phyloP scores from a whole-genome alignment of 2,888 invertebrate genomes.

The Mylabris sibirica region DNA sequence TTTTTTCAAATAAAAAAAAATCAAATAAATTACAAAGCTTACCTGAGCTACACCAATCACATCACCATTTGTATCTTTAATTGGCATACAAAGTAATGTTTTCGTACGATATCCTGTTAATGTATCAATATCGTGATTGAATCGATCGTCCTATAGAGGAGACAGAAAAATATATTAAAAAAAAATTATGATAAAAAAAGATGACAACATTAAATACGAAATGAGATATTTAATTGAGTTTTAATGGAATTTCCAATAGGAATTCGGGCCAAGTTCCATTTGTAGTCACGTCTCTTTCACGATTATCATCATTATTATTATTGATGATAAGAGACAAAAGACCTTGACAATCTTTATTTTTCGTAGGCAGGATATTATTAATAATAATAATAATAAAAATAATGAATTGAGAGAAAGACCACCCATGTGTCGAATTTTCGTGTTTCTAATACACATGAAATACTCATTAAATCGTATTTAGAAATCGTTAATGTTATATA shows the following conservation, averaged over 20 bases:
- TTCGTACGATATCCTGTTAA: slow-evolving; percentile 92
- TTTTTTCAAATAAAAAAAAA: not conserved
- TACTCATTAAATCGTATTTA: too few relatives aligned
- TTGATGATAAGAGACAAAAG: not conserved
- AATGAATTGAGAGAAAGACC: not conserved
- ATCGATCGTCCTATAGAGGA: slow-evolving; percentile 77
- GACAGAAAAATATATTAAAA: not conserved
- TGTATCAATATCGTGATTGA: slow-evolving; percentile 93
- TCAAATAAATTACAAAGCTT: too few relatives aligned
- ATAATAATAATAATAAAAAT: too few relatives aligned
- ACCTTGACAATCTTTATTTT: not conserved
- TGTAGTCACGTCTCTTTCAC: not conserved
- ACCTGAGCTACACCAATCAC: slow-evolving; percentile 97
- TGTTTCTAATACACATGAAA: not conserved
- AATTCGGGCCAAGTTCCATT: slow-evolving; percentile 8
- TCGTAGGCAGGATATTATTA: not conserved
- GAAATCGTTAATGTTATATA: not conserved
- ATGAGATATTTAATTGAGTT: not conserved
- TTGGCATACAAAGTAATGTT: slow-evolving; percentile 94
- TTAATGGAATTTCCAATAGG: slow-evolving; percentile 6
- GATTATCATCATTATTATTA: not conserved
- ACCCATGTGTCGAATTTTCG: not conserved
- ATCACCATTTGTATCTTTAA: slow-evolving; percentile 92
- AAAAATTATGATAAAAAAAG: not conserved
- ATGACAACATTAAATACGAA: not conserved